A percentile compares a stretch with the other conserved stretches of the same genome.
These are phyloP conservation scores for Lepidocyrtinus sp. DNA, from an alignment of 2,888 invertebrate species.

Conservation along the genomic window DNA sequence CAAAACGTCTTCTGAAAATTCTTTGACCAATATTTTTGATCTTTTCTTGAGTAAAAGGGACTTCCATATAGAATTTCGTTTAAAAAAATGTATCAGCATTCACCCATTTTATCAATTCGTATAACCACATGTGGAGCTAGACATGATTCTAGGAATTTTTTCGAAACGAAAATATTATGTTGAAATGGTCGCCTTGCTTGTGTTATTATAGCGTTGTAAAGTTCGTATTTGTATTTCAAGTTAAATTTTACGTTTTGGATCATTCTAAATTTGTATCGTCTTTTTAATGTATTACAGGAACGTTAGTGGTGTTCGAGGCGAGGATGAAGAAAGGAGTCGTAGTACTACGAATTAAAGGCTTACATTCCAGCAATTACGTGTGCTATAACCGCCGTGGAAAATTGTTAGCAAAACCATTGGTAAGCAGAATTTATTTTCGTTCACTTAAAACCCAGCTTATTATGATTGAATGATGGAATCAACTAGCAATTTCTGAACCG, in stretches of 20 bases:
- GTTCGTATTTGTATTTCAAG: too few species aligned
- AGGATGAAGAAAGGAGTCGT: slow-evolving; percentile 24
- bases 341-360: slow-evolving; percentile 66
- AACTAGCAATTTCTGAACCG: too few species aligned
- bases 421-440: slow-evolving; percentile 32
- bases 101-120: not conserved
- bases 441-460: too few species aligned
- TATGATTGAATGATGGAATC: too few species aligned
- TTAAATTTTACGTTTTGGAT: too few species aligned
- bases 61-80: not conserved
- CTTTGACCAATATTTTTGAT: not conserved
- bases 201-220: too few species aligned
- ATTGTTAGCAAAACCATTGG: slow-evolving; percentile 65
- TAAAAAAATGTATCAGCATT: not conserved
- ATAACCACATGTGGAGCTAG: not conserved
- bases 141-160: not conserved
- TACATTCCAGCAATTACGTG: slow-evolving; percentile 62
- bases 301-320: not conserved
- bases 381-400: slow-evolving; percentile 68
- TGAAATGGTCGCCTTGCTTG: too few species aligned
- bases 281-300: not conserved
- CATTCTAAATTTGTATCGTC: not conserved
- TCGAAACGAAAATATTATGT: not conserved
- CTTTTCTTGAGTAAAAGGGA: not conserved
- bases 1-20: not conserved